Percentiles rank a stretch among this genome's conserved stretches.
phyloP scores from a whole-genome alignment of 2,113 vertebrate genomes.

The Puffinus mauretanicus region DNA sequence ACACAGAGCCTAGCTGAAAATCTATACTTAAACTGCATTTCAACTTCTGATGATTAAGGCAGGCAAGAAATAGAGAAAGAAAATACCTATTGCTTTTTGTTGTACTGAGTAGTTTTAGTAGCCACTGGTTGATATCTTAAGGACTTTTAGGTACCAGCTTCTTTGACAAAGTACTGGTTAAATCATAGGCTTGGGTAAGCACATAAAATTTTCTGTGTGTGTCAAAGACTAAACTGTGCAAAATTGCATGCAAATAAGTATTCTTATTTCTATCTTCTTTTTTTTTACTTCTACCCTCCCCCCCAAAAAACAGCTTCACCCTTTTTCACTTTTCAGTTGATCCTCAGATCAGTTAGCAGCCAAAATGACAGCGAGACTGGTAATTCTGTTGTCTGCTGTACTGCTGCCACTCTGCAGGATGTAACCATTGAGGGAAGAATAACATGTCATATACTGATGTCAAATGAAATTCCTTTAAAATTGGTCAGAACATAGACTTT shows the following conservation, averaged over 20 bases:
- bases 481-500: neutral
- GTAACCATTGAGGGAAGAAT: neutral
- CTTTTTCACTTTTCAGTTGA: neutral
- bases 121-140: neutral
- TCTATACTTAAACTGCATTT: neutral
- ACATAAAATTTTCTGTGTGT: neutral
- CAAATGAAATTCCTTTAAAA: neutral
- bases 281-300: no score
- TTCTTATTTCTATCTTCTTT: neutral
- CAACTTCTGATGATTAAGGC: neutral
- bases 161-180: neutral
- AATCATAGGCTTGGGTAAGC: neutral
- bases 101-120: neutral
- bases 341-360: neutral
- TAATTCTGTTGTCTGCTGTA: neutral
- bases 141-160: neutral
- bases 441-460: neutral
- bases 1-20: neutral
- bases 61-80: neutral
- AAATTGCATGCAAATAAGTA: neutral
- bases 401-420: neutral
- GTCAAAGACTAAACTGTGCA: neutral
- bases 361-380: neutral
- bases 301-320: neutral
- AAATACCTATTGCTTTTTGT: neutral